phyloP scores from a whole-genome alignment of 2,113 vertebrate genomes.

The Antennarius striatus region DNA sequence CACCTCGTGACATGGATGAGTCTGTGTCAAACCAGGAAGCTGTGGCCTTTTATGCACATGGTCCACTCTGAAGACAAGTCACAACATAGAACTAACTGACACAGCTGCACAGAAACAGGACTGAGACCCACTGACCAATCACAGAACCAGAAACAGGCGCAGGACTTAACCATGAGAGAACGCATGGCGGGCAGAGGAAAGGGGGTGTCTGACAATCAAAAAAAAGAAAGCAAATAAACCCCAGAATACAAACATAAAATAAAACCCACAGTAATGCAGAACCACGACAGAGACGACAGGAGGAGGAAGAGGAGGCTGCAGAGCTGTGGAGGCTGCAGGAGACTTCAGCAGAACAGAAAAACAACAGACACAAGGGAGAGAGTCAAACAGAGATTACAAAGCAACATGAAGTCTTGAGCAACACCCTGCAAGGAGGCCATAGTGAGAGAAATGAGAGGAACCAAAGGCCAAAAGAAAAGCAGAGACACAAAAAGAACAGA shows the following conservation, averaged over 20 bases:
- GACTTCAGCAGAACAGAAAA: slow-evolving; percentile 51
- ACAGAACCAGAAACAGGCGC: slow-evolving; percentile 71
- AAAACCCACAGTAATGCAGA: slow-evolving; percentile 68
- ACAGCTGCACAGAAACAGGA: slow-evolving; percentile 73
- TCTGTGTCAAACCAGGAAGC: slow-evolving; percentile 62
- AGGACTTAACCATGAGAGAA: slow-evolving; percentile 69
- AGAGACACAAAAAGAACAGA: slow-evolving; percentile 58
- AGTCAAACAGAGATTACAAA: slow-evolving; percentile 79
- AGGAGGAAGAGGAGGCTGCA: slow-evolving; percentile 55
- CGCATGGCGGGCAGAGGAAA: slow-evolving; percentile 56
- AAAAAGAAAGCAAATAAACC: slow-evolving; percentile 48
- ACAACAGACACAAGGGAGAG: slow-evolving; percentile 37
- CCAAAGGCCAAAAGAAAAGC: slow-evolving; percentile 39
- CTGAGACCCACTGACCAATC: slow-evolving; percentile 74
- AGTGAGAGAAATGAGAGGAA: slow-evolving; percentile 69
- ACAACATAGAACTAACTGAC: slow-evolving; percentile 74
- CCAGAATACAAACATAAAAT: too few species aligned
- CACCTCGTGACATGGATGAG: slow-evolving; percentile 36
- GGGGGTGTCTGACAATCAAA: slow-evolving; percentile 69
- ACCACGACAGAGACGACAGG: slow-evolving; percentile 62
- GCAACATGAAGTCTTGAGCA: slow-evolving; percentile 86
- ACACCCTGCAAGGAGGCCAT: slow-evolving; percentile 85
- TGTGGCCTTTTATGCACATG: slow-evolving; percentile 65
- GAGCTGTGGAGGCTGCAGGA: slow-evolving; percentile 57
- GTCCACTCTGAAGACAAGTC: slow-evolving; percentile 67